Evolutionary conservation across 1,140 invertebrate genomes (phyloP).

Genomic region (Rhagoletis zephyria): DNA sequence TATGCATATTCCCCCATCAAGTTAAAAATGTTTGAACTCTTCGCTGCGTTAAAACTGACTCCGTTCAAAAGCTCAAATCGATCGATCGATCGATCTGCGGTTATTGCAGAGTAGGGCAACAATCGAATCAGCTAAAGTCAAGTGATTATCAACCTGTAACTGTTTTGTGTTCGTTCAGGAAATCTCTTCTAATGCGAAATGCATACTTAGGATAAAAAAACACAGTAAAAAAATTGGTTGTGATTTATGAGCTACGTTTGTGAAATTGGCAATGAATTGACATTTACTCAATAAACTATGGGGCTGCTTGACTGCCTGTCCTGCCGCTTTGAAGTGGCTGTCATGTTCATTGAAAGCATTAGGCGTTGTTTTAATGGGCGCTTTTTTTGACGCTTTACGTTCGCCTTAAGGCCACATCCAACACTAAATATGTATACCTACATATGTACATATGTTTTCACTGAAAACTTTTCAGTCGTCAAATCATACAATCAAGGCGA

Average conservation of each 20-base stretch:
- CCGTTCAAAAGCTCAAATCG: not conserved
- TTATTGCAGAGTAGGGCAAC: not conserved
- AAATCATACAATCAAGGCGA: constrained; percentile 2
- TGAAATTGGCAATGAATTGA: constrained; percentile 29
- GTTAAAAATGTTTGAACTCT: not conserved
- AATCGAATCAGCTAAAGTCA: constrained; percentile 1
- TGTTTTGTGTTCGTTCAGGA: not conserved
- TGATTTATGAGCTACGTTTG: constrained; percentile 20
- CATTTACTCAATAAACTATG: constrained; percentile 3
- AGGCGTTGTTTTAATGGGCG: constrained; percentile 18
- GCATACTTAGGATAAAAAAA: not conserved
- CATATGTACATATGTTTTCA: not conserved
- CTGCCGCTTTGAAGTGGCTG: not conserved
- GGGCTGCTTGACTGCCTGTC: not conserved
- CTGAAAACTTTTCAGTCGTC: not conserved
- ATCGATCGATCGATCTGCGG: not conserved
- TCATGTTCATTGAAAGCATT: constrained; percentile 20
- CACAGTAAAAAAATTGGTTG: not conserved
- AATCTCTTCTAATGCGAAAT: not conserved
- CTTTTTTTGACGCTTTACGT: constrained; percentile 13
- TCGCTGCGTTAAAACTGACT: not conserved
- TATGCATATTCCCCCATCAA: not conserved
- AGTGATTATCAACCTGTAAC: not conserved
- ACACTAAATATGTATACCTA: not conserved
- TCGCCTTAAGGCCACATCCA: constrained; percentile 9